phyloP scores from a whole-genome alignment of 2,888 invertebrate genomes.

The Slavum lentiscoides region DNA sequence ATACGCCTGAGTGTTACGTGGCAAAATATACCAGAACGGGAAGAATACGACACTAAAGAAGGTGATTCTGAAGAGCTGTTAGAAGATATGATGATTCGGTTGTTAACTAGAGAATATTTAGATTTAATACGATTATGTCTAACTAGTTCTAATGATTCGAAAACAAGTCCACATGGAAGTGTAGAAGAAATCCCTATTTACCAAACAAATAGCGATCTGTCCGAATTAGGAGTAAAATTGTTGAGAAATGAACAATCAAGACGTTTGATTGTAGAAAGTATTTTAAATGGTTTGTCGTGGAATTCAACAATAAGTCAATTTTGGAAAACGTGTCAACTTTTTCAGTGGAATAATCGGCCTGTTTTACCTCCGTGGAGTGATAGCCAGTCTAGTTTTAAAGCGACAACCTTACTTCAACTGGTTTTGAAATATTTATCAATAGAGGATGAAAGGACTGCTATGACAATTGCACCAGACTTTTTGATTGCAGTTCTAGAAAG shows the following conservation, averaged over 20 bases:
- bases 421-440: constrained; percentile 70
- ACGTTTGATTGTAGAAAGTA: constrained; percentile 59
- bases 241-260: constrained; percentile 70
- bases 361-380: constrained; percentile 80
- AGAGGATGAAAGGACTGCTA: constrained; percentile 70
- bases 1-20: constrained; percentile 73
- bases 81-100: constrained; percentile 82
- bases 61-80: constrained; percentile 67
- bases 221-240: constrained; percentile 78
- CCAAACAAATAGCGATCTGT: constrained; percentile 61
- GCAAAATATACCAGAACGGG: constrained; percentile 72
- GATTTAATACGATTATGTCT: constrained; percentile 79
- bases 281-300: constrained; percentile 51
- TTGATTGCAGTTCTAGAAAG: constrained; percentile 74
- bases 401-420: constrained; percentile 74
- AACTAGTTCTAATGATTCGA: constrained; percentile 67
- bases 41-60: constrained; percentile 73
- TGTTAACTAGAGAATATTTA: constrained; percentile 83
- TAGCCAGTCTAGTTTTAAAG: constrained; percentile 78
- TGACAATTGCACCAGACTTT: constrained; percentile 65
- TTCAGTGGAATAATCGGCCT: constrained; percentile 60
- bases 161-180: constrained; percentile 50
- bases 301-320: constrained; percentile 43
- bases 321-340: constrained; percentile 45
- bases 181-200: constrained; percentile 45